Conservation (phyloP, 1,140 invertebrate genomes). For the Drosophila insularis region DNA sequence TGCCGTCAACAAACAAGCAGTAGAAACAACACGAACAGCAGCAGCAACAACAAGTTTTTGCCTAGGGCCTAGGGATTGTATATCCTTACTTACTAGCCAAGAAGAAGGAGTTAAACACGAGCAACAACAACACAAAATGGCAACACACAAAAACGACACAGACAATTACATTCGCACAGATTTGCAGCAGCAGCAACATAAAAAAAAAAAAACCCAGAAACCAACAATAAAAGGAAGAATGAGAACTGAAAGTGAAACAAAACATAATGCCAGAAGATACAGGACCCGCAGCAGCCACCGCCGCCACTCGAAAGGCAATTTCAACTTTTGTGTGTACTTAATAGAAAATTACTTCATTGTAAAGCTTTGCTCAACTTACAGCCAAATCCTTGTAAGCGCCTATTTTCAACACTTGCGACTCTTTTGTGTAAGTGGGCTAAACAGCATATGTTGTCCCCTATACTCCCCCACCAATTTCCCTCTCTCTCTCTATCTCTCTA, state of each 20-base stretch:
- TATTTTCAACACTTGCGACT: conserved; percentile 70
- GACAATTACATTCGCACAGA: conserved; percentile 40
- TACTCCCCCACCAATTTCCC: neutral
- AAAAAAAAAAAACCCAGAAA: conserved; percentile 21
- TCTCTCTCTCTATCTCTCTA: neutral
- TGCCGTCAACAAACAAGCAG: conserved; percentile 23
- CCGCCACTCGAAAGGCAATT: conserved; percentile 61
- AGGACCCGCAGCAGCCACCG: conserved; percentile 44
- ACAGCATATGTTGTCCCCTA: conserved; percentile 19
- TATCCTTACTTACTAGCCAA: conserved; percentile 16
- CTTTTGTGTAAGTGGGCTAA: conserved; percentile 43
- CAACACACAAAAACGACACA: conserved; percentile 27
- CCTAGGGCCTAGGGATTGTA: neutral
- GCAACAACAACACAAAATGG: conserved; percentile 20
- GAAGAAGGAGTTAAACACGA: conserved; percentile 34
- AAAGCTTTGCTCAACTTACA: conserved; percentile 24
- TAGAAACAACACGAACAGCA: neutral
- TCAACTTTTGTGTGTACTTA: conserved; percentile 72
- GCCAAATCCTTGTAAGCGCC: conserved; percentile 41
- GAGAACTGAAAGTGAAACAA: conserved; percentile 24
- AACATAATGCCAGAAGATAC: conserved; percentile 9
- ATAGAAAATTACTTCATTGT: conserved; percentile 77
- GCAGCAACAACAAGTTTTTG: neutral
- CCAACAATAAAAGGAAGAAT: conserved; percentile 12
- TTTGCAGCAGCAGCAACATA: conserved; percentile 14